A percentile compares a stretch with the other conserved stretches of the same genome.
phyloP scores from a whole-genome alignment of 2,888 invertebrate genomes.

The Anoncus sp. region DNA sequence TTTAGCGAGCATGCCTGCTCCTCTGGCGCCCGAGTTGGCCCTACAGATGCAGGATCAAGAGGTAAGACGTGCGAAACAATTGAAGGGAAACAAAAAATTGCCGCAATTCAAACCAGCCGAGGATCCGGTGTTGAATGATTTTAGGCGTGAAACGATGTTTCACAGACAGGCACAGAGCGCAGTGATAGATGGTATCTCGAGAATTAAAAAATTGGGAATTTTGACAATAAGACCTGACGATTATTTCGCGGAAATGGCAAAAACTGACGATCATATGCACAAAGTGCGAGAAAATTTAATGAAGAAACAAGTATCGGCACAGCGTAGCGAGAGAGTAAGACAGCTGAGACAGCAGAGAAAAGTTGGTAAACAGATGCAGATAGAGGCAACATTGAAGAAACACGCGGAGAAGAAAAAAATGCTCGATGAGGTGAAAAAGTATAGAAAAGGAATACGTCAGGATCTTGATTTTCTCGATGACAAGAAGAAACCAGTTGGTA shows the following conservation, averaged over 20 bases:
- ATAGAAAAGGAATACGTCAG: slow-evolving; percentile 92
- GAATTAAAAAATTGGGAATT: slow-evolving; percentile 90
- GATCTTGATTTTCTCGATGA: slow-evolving; percentile 93
- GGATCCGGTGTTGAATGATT: slow-evolving; percentile 95
- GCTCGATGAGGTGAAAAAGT: slow-evolving; percentile 96
- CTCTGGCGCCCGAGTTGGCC: slow-evolving; percentile 93
- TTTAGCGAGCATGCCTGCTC: slow-evolving; percentile 90
- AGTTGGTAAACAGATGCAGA: slow-evolving; percentile 95
- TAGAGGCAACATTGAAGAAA: slow-evolving; percentile 92
- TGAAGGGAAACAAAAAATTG: slow-evolving; percentile 89
- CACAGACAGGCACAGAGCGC: slow-evolving; percentile 95
- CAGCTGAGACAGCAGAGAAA: slow-evolving; percentile 96
- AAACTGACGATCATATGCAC: slow-evolving; percentile 98
- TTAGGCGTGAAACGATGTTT: slow-evolving; percentile 94
- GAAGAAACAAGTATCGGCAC: slow-evolving; percentile 93
- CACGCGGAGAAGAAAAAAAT: slow-evolving; percentile 96
- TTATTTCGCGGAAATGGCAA: slow-evolving; percentile 99
- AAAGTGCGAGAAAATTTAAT: slow-evolving; percentile 93
- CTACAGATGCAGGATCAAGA: slow-evolving; percentile 91
- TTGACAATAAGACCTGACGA: slow-evolving; percentile 95
- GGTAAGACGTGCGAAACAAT: slow-evolving; percentile 87
- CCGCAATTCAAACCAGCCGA: slow-evolving; percentile 87
- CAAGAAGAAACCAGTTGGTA: slow-evolving; percentile 79
- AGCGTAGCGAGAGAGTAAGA: slow-evolving; percentile 94
- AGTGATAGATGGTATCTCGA: slow-evolving; percentile 91